phyloP scores from a whole-genome alignment of 2,797 vertebrate genomes.

The Notolepis coatsorum region DNA sequence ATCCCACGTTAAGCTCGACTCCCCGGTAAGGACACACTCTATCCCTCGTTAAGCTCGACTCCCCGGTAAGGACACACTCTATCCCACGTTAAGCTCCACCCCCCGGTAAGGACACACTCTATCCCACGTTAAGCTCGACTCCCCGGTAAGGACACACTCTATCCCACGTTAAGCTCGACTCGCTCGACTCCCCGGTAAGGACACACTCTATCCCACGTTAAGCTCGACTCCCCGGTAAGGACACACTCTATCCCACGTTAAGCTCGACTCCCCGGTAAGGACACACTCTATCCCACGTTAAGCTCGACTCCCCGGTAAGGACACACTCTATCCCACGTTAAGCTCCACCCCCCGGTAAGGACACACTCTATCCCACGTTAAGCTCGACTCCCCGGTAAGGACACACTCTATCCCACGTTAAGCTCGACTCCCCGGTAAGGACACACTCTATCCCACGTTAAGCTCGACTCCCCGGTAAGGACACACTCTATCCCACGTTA shows the following conservation, averaged over 20 bases:
- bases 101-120: too few relatives aligned
- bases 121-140: constrained; percentile 92
- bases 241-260: constrained; percentile 96
- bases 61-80: too few relatives aligned
- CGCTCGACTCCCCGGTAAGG: too few relatives aligned
- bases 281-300: constrained; percentile 96
- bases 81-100: constrained; percentile 92
- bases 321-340: constrained; percentile 96
- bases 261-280: constrained; percentile 90
- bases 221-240: constrained; percentile 90
- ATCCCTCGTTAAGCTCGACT: constrained; percentile 92
- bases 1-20: constrained; percentile 92
- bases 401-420: constrained; percentile 96
- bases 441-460: constrained; percentile 96
- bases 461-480: constrained; percentile 90
- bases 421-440: constrained; percentile 90
- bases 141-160: too few relatives aligned
- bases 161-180: constrained; percentile 92
- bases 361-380: constrained; percentile 96
- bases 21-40: too few relatives aligned
- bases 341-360: constrained; percentile 90
- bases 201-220: constrained; percentile 94
- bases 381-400: constrained; percentile 90
- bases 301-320: constrained; percentile 90
- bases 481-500: constrained; percentile 96